Percentiles rank a stretch among this genome's conserved stretches.
Conservation (phyloP, 2,888 invertebrate species). For the Cosmia trapezina region DNA sequence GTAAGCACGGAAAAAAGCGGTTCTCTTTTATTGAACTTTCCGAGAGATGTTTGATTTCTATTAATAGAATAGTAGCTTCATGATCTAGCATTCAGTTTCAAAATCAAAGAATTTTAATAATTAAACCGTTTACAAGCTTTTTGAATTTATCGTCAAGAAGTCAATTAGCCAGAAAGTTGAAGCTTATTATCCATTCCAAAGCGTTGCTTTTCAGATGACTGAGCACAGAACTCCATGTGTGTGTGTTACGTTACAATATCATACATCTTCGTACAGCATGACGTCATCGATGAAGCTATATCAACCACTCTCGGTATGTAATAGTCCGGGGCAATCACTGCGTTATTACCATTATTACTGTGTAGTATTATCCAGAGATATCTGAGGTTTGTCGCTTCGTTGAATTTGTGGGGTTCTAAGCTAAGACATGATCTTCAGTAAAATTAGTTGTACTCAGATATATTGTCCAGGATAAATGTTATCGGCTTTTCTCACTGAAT, state of each 20-base stretch:
- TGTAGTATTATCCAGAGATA: background rate
- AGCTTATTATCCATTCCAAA: background rate
- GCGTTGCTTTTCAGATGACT: background rate
- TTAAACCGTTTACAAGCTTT: background rate
- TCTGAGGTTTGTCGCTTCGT: background rate
- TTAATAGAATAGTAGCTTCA: background rate
- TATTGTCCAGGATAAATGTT: background rate
- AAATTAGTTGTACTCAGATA: background rate
- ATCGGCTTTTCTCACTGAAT: background rate
- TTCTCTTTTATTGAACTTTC: background rate
- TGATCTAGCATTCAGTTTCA: background rate
- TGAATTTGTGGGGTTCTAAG: background rate
- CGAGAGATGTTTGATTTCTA: background rate
- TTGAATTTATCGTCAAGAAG: background rate
- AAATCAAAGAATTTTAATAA: background rate
- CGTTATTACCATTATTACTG: constrained; percentile 35
- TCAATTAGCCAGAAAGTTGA: background rate
- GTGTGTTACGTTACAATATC: background rate
- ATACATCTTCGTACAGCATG: background rate
- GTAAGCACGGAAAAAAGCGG: background rate
- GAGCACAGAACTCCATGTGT: background rate
- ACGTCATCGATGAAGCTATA: constrained; percentile 22
- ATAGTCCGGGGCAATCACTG: constrained; percentile 6
- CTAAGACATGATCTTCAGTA: background rate
- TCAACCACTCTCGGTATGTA: background rate